phyloP scores from a whole-genome alignment of 1,140 invertebrate species.

The Orchestia grillus region DNA sequence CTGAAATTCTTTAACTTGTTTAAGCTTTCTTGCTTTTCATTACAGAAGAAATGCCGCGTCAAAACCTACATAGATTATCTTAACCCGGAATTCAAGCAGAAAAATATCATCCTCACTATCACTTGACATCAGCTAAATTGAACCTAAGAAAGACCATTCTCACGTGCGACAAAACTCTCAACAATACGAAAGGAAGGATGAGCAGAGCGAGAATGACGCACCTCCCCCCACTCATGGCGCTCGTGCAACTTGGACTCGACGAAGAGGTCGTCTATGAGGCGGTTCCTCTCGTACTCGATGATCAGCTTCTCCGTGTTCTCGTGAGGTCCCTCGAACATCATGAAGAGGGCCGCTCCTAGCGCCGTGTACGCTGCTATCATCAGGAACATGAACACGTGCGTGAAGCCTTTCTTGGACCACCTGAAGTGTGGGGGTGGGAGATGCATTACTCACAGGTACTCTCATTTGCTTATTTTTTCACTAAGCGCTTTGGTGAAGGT shows the following conservation, averaged over 20 bases:
- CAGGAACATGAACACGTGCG: conserved; percentile 85
- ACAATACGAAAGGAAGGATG: no score
- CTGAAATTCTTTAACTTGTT: no score
- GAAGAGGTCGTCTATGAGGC: conserved; percentile 58
- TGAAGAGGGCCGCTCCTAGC: conserved; percentile 83
- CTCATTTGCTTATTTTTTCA: not conserved
- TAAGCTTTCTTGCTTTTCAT: no score
- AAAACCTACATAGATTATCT: no score
- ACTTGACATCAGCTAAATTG: no score
- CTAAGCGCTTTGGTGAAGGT: not conserved
- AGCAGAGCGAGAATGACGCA: not conserved
- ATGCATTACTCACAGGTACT: no score
- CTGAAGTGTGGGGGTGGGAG: conserved; percentile 68
- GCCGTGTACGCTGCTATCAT: conserved; percentile 83
- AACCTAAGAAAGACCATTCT: no score
- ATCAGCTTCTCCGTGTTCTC: conserved; percentile 75
- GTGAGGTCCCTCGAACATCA: conserved; percentile 79
- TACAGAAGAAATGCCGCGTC: no score
- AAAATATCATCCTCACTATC: no score
- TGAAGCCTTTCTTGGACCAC: conserved; percentile 87
- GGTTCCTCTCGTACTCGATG: conserved; percentile 72
- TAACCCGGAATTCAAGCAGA: no score
- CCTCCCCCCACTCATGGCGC: conserved; percentile 55
- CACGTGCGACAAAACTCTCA: no score
- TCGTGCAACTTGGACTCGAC: conserved; percentile 62